Base-by-base conservation (phyloP, 1,140 invertebrate genomes). In the Cryptotermes secundus region DNA sequence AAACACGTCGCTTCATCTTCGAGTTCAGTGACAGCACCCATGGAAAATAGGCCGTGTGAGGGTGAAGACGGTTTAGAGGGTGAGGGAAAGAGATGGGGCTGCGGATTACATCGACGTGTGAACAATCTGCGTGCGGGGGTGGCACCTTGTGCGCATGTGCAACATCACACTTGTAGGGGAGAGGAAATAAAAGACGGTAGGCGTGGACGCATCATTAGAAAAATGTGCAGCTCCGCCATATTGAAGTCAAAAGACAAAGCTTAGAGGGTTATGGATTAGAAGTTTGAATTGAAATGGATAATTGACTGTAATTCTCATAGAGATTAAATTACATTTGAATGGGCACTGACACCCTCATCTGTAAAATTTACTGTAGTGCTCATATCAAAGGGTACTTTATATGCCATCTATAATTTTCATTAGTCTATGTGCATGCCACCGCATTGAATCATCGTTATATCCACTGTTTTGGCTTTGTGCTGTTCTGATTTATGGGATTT, bases 151-250 rank as follows among this genome's bases (percentile, higher is more conserved):
- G 59, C 59, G 59, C 59, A 72, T 72, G 59, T 72, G 59, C 59
- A 72, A 72, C 59, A 72, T 72, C 59, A 72, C 59, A 72, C 59
- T 72, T 72, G 59, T 14, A 31, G 9, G 26, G 59, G 59, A 31
- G n/a, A 31, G n/a, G 59, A 72, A 72, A 72, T 72, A 72, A 72
- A 72, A 72, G 59, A n/a, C 59, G 59, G 59, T 26, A 72, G 59
- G 59, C 59, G 59, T 72, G 59, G 59, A 72, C 59, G 31, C 59
- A 72, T 72, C 26, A 31, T 7, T 1, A 31, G 26, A 72, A 72
- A 72, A 72, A 72, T 72, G 59, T 72, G 59, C 7, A 72, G 59
- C 59, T n/a, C 59, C 59, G 59, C 59, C 59, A 72, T 72, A 12
- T n/a, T 65, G 59, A 65, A 65, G 7, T 65, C 59, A 26, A 65